Evolutionary conservation across 2,113 vertebrate species (phyloP).

Genomic region (Serinus canaria): DNA sequence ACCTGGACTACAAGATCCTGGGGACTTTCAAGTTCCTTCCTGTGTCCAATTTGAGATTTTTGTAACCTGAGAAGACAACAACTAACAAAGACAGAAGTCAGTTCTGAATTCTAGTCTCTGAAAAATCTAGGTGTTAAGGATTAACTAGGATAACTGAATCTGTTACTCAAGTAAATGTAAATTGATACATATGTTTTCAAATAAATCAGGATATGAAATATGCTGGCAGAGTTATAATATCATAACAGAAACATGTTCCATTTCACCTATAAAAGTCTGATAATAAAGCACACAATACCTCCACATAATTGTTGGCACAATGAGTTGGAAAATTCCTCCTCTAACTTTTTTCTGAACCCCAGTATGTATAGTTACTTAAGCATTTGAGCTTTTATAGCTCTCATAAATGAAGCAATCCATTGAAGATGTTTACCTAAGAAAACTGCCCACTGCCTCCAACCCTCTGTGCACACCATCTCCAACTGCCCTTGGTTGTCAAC

Average conservation of each 20-base stretch:
- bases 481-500: not conserved
- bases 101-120: not conserved
- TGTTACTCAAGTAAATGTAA: not conserved
- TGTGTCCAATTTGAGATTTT: not conserved
- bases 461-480: fast-evolving
- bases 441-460: not conserved
- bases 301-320: not conserved
- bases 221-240: not conserved
- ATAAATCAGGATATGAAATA: not conserved
- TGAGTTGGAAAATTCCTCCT: not conserved
- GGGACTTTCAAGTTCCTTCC: not conserved
- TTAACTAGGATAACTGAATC: not conserved
- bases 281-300: not conserved
- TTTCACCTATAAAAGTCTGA: not conserved
- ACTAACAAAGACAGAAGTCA: not conserved
- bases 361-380: not conserved
- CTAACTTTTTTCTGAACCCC: not conserved
- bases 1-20: not conserved
- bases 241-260: not conserved
- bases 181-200: not conserved
- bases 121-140: not conserved
- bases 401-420: not conserved
- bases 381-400: not conserved
- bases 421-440: not conserved
- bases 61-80: not conserved